Percentiles rank a stretch among this genome's conserved stretches.
Evolutionary conservation across 1,140 invertebrate species (phyloP).

Genomic region (Paramacrobiotus metropolitanus): DNA sequence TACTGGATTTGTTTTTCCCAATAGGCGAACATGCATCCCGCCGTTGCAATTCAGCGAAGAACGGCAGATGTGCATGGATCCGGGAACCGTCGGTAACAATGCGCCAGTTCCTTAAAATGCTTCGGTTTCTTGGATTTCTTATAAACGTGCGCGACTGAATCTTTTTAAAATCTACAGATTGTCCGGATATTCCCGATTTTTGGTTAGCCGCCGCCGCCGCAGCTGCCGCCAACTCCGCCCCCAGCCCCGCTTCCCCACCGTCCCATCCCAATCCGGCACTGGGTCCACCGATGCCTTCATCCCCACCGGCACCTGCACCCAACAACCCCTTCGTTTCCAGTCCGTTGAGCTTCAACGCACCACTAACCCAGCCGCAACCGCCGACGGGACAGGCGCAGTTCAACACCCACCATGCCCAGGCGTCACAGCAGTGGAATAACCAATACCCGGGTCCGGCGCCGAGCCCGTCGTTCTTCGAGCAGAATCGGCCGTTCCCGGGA

Average conservation of each 20-base stretch:
- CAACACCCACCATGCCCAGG: too few species aligned
- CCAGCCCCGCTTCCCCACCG: background rate
- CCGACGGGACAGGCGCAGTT: too few species aligned
- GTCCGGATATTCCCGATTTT: background rate
- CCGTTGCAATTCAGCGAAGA: constrained; percentile 4
- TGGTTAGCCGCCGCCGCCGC: background rate
- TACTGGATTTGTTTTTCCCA: too few species aligned
- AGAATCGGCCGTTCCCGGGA: too few species aligned
- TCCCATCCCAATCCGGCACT: background rate
- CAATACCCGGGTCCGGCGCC: too few species aligned
- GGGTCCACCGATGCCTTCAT: background rate
- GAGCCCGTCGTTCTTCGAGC: too few species aligned
- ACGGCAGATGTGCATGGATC: background rate
- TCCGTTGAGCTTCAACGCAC: background rate
- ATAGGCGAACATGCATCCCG: background rate
- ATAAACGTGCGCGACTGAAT: background rate
- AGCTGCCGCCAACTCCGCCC: background rate
- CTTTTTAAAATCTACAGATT: background rate
- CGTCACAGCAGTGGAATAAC: too few species aligned
- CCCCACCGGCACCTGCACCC: background rate
- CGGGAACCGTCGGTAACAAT: background rate
- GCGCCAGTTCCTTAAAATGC: background rate
- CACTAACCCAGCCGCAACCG: too few species aligned
- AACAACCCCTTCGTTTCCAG: background rate
- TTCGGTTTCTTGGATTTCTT: background rate